A percentile compares a stretch with the other conserved stretches of the same genome.
Evolutionary conservation across 2,113 vertebrate genomes (phyloP).

Genomic region (Mystacornis crossleyi): DNA sequence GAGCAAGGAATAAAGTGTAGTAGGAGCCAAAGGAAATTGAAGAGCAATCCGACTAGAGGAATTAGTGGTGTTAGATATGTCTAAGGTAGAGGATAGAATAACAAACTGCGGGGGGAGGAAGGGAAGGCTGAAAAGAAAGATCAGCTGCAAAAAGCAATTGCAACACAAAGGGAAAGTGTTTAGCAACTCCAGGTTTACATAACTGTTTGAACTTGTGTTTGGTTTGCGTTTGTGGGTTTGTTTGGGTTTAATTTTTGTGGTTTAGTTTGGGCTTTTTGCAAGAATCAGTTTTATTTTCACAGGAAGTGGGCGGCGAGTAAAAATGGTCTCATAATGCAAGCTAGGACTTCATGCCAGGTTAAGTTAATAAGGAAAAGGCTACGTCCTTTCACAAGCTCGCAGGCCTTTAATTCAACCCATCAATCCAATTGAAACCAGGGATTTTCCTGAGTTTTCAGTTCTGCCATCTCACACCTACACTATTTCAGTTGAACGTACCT

Average conservation of each 20-base stretch:
- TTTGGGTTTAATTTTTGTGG: neutral
- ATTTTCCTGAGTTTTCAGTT: neutral
- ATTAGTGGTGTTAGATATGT: neutral
- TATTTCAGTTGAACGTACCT: neutral
- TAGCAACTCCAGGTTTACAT: neutral
- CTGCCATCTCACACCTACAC: neutral
- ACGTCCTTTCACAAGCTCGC: neutral
- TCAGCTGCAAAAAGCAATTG: neutral
- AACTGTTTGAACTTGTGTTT: neutral
- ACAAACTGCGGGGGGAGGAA: neutral
- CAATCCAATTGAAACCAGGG: neutral
- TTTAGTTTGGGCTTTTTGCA: neutral
- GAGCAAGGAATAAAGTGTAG: neutral
- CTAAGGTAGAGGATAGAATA: neutral
- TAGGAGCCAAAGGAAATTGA: neutral
- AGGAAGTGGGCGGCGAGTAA: neutral
- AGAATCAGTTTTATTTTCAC: neutral
- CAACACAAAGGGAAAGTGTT: neutral
- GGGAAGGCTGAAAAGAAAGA: neutral
- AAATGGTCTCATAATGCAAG: neutral
- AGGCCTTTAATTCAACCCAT: neutral
- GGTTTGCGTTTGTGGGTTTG: neutral
- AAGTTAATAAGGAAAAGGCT: neutral
- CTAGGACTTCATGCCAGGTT: neutral
- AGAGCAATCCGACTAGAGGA: neutral